These are phyloP conservation scores for Sebastes jordani DNA, from an alignment of 2,797 vertebrate genomes.

Conservation along the genomic window DNA sequence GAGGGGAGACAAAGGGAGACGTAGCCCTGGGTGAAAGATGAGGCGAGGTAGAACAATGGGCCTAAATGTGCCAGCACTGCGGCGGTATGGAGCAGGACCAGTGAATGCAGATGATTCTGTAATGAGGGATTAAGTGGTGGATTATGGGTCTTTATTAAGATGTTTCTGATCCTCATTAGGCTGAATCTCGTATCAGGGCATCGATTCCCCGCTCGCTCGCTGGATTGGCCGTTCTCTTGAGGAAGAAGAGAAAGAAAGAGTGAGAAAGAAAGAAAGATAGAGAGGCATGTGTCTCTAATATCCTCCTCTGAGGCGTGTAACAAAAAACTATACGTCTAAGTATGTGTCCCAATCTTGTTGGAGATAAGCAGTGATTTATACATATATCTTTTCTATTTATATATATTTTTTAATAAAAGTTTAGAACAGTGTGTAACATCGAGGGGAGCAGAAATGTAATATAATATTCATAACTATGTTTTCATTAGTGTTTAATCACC, in stretches of 20 bases:
- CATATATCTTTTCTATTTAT: background rate
- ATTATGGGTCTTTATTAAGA: constrained; percentile 87
- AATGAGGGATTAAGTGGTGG: constrained; percentile 85
- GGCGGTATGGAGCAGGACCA: constrained; percentile 60
- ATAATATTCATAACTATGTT: too few relatives aligned
- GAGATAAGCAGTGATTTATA: background rate
- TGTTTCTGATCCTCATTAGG: constrained; percentile 87
- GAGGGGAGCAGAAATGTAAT: too few relatives aligned
- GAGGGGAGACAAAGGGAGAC: constrained; percentile 72
- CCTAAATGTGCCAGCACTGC: constrained; percentile 66
- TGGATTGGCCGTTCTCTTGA: constrained; percentile 68
- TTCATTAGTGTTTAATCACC: too few relatives aligned
- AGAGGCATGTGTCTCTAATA: constrained; percentile 44
- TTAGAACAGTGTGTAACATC: too few relatives aligned
- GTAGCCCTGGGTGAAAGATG: constrained; percentile 66
- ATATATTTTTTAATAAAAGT: background rate
- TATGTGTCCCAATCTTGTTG: background rate
- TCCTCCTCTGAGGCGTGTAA: constrained; percentile 12
- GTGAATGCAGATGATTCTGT: constrained; percentile 82
- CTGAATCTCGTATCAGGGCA: constrained; percentile 78
- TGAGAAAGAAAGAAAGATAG: constrained; percentile 33
- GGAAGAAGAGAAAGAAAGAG: constrained; percentile 49
- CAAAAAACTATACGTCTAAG: background rate
- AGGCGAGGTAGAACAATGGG: constrained; percentile 76
- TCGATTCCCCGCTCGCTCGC: constrained; percentile 72